These are phyloP conservation scores for Gobio occitaniae DNA, from an alignment of 2,797 vertebrate species.

Conservation along the genomic window DNA sequence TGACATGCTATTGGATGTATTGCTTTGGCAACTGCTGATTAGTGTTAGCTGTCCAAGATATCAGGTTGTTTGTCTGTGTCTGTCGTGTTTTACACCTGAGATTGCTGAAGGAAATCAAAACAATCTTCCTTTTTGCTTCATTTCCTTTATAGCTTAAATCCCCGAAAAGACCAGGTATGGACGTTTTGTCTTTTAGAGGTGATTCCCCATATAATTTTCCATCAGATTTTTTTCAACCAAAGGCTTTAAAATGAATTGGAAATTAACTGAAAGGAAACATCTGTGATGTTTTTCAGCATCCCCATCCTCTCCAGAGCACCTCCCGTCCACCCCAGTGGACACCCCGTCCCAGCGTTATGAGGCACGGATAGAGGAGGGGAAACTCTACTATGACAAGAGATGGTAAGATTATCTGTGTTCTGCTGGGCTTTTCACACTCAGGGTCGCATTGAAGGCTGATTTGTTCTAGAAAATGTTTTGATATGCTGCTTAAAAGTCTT, in stretches of 20 bases:
- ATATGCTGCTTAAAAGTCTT: not conserved
- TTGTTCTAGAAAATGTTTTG: not conserved
- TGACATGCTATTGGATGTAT: not conserved
- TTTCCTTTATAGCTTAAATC: slow-evolving; percentile 89
- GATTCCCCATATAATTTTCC: not conserved
- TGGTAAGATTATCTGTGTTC: slow-evolving; percentile 78
- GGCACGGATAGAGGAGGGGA: slow-evolving; percentile 98
- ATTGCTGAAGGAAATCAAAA: not conserved
- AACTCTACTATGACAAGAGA: slow-evolving; percentile 98
- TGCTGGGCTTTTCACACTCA: not conserved
- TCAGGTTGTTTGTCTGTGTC: not conserved
- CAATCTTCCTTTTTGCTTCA: slow-evolving; percentile 58
- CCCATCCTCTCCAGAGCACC: slow-evolving; percentile 92
- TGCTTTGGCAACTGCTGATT: not conserved
- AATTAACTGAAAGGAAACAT: not conserved
- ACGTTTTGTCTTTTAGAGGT: slow-evolving; percentile 41
- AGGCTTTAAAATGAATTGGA: not conserved
- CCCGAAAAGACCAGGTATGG: slow-evolving; percentile 94
- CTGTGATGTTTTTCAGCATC: slow-evolving; percentile 78
- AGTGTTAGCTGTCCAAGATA: not conserved
- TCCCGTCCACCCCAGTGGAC: slow-evolving; percentile 89
- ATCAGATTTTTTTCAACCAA: not conserved
- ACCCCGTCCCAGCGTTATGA: slow-evolving; percentile 92
- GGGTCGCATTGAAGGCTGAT: not conserved
- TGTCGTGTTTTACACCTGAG: not conserved